Percentiles rank a stretch among this genome's conserved stretches.
These are phyloP conservation scores for Cryptosula pallasiana DNA, from an alignment of 2,888 invertebrate species.

Conservation along the genomic window DNA sequence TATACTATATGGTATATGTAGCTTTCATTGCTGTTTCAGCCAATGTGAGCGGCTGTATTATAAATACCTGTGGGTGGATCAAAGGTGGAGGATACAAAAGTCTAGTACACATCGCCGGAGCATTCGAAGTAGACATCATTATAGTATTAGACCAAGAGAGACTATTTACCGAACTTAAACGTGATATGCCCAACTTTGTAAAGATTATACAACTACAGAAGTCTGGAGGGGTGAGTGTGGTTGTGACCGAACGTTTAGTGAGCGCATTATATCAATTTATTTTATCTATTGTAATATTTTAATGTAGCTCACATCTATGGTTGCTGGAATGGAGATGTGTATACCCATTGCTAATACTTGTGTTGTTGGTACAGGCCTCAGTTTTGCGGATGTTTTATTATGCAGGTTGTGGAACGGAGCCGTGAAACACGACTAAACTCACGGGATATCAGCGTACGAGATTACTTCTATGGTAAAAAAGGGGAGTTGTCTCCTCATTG, in stretches of 20 bases:
- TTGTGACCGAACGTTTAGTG: too few relatives aligned
- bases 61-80: constrained; percentile 97
- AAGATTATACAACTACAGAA: constrained; percentile 88
- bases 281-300: too few relatives aligned
- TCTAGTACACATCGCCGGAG: constrained; percentile 78
- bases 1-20: too few relatives aligned
- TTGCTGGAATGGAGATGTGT: too few relatives aligned
- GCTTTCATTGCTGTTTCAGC: constrained; percentile 36
- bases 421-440: constrained; percentile 66
- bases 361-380: too few relatives aligned
- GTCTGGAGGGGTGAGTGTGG: constrained; percentile 87
- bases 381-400: too few relatives aligned
- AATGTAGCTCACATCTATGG: too few relatives aligned
- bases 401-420: constrained; percentile 78
- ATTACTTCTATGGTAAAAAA: constrained; percentile 92
- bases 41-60: constrained; percentile 70
- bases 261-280: too few relatives aligned
- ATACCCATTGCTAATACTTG: too few relatives aligned
- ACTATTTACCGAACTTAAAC: constrained; percentile 83
- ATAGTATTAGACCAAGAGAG: constrained; percentile 93
- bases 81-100: constrained; percentile 84
- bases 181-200: constrained; percentile 89
- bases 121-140: constrained; percentile 89
- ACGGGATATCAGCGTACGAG: constrained; percentile 74
- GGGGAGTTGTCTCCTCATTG: constrained; percentile 80